Conservation (phyloP, 2,113 vertebrate genomes). For the Cyanistes caeruleus region DNA sequence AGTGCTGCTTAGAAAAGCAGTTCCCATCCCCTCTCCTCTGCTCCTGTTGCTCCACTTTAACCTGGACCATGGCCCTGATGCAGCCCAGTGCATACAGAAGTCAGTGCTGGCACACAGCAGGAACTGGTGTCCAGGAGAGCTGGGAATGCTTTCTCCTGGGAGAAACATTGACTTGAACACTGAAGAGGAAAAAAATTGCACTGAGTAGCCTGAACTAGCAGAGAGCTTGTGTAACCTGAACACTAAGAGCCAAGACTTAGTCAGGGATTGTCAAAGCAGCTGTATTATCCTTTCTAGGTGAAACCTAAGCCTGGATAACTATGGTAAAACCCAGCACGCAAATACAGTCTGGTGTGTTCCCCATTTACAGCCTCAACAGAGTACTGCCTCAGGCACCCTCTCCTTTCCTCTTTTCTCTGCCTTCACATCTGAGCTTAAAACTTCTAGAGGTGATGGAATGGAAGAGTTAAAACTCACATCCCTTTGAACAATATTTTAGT, state of each 20-base stretch:
- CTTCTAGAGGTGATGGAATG: background rate
- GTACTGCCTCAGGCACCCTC: background rate
- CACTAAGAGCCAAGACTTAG: background rate
- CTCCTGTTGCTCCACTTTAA: background rate
- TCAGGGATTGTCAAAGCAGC: background rate
- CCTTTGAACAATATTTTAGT: background rate
- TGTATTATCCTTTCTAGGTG: background rate
- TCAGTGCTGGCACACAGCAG: background rate
- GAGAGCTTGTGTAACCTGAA: background rate
- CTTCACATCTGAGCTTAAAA: background rate
- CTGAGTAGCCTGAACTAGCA: background rate
- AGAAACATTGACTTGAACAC: background rate
- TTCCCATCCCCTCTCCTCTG: background rate
- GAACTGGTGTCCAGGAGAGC: background rate
- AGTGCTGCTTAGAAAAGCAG: background rate
- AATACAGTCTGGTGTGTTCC: background rate
- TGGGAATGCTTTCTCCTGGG: background rate
- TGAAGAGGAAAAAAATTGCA: background rate
- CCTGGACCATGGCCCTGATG: background rate
- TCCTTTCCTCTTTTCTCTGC: background rate
- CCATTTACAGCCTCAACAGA: background rate
- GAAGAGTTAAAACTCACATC: background rate
- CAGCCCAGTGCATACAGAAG: rapidly evolving
- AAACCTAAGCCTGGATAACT: background rate
- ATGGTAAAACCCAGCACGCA: background rate